Evolutionary conservation across 2,888 invertebrate genomes (phyloP).

Genomic region (Ormyrus labotus): DNA sequence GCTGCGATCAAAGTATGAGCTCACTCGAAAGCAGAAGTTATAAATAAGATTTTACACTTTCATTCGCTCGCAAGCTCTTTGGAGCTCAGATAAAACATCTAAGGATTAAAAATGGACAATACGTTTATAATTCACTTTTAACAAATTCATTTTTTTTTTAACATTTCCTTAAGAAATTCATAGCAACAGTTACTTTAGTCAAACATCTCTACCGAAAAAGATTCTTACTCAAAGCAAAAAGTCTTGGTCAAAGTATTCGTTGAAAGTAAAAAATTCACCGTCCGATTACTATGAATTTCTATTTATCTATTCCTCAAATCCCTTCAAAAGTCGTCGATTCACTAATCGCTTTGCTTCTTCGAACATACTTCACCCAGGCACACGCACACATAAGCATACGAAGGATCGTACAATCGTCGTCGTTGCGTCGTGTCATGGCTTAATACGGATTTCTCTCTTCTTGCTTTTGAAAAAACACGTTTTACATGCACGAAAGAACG

Average conservation of each 20-base stretch:
- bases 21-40: constrained; percentile 11
- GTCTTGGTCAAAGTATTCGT: background rate
- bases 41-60: constrained; percentile 18
- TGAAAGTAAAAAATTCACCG: background rate
- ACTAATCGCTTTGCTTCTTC: background rate
- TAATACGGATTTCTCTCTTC: background rate
- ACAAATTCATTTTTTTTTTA: background rate
- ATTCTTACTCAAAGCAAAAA: no score
- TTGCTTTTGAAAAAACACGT: no score
- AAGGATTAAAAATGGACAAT: background rate
- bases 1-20: constrained; percentile 18
- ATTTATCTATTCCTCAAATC: background rate
- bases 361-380: constrained; percentile 9
- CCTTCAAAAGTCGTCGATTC: background rate
- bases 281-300: constrained; percentile 13
- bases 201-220: no score
- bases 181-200: background rate
- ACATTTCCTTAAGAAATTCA: background rate
- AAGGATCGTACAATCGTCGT: constrained; percentile 20
- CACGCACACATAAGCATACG: constrained; percentile 15
- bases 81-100: background rate
- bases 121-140: background rate
- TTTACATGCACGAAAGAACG: no score
- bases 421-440: constrained; percentile 41
- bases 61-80: constrained; percentile 3